A percentile compares a stretch with the other conserved stretches of the same genome.
phyloP scores from a whole-genome alignment of 1,140 invertebrate genomes.

The Trissolcus basalis region DNA sequence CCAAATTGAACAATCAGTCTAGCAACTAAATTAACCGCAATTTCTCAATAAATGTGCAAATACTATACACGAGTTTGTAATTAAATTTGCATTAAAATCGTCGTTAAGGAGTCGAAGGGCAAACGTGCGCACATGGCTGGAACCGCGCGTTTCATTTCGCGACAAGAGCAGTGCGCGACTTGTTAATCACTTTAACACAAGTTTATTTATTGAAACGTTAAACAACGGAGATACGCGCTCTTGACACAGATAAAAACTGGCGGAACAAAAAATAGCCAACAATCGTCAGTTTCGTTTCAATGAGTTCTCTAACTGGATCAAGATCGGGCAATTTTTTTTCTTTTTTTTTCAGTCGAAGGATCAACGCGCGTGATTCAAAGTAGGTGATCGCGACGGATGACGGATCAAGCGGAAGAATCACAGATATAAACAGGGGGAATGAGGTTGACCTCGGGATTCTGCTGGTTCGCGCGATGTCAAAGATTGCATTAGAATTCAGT shows the following conservation, averaged over 20 bases:
- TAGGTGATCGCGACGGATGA: conserved; percentile 23
- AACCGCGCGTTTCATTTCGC: conserved; percentile 1
- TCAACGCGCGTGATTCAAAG: conserved; percentile 10
- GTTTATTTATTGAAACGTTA: not conserved
- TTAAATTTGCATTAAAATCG: conserved; percentile 24
- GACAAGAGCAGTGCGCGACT: not conserved
- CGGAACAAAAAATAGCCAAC: conserved; percentile 19
- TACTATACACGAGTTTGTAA: conserved; percentile 1
- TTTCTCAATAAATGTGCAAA: not conserved
- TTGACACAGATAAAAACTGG: not conserved
- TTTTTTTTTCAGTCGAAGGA: too few species aligned
- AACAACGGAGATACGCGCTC: not conserved
- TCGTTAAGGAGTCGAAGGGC: conserved; percentile 16
- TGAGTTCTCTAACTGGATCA: conserved; percentile 36
- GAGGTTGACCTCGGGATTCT: conserved; percentile 21
- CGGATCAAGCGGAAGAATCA: conserved; percentile 15
- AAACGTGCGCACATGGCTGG: not conserved
- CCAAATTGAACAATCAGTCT: conserved; percentile 21
- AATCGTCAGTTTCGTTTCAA: conserved; percentile 34
- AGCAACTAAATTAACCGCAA: conserved; percentile 23
- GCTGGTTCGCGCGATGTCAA: conserved; percentile 27
- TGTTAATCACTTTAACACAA: not conserved
- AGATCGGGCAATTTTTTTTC: conserved; percentile 14
- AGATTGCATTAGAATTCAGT: conserved; percentile 54
- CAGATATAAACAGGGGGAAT: conserved; percentile 16